A percentile compares a stretch with the other conserved stretches of the same genome.
phyloP scores from a whole-genome alignment of 2,888 invertebrate genomes.

The Drosophila lacicola region DNA sequence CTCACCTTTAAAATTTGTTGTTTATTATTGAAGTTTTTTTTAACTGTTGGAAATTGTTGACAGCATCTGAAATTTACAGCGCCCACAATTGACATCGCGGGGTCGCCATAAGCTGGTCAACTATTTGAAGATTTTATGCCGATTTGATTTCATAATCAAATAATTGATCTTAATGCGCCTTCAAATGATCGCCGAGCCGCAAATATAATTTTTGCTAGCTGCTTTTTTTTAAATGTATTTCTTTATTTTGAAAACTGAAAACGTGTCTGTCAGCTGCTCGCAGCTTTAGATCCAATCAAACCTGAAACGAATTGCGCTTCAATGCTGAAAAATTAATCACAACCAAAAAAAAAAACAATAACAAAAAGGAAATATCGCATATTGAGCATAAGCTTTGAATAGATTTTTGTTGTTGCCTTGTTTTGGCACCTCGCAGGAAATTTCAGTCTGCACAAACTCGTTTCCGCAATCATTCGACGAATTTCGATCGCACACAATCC shows the following conservation, averaged over 20 bases:
- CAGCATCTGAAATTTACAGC: constrained; percentile 55
- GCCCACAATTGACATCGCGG: constrained; percentile 57
- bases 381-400: constrained; percentile 42
- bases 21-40: constrained; percentile 2
- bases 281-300: constrained; percentile 76
- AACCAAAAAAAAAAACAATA: constrained; percentile 20
- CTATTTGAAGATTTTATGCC: constrained; percentile 80
- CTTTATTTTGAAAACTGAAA: constrained; percentile 21
- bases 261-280: constrained; percentile 59
- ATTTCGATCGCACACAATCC: constrained; percentile 56
- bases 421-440: constrained; percentile 69
- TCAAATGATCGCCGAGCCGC: constrained; percentile 62
- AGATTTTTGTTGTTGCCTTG: constrained; percentile 26
- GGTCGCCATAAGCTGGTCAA: constrained; percentile 66
- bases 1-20: constrained; percentile 47
- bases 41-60: constrained; percentile 24
- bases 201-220: constrained; percentile 12
- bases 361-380: constrained; percentile 32
- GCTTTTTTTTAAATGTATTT: constrained; percentile 6
- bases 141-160: constrained; percentile 84
- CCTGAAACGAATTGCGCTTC: constrained; percentile 77
- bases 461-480: constrained; percentile 68
- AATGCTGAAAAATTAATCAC: constrained; percentile 51
- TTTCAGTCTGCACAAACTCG: constrained; percentile 52
- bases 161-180: constrained; percentile 84